Evolutionary conservation across 2,113 vertebrate species (phyloP).

Genomic region (Esox niger): DNA sequence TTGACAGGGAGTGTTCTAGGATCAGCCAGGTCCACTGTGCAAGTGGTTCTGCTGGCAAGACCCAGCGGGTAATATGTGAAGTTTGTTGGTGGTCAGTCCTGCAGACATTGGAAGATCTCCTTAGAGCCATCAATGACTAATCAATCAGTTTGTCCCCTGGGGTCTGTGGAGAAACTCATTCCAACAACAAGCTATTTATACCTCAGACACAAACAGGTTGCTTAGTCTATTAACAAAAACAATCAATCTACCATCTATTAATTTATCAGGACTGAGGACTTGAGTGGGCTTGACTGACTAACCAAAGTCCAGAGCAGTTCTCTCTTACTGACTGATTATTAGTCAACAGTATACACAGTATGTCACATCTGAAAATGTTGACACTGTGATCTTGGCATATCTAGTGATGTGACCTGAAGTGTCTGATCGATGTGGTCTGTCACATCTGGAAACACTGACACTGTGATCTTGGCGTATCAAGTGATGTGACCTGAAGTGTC

Average conservation of each 20-base stretch:
- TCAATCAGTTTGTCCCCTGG: conserved; percentile 71
- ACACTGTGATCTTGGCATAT: no score
- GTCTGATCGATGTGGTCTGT: no score
- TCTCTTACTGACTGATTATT: no score
- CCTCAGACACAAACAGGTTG: background rate
- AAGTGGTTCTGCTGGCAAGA: background rate
- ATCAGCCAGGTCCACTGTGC: conserved; percentile 42
- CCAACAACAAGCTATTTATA: background rate
- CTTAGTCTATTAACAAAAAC: background rate
- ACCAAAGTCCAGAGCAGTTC: conserved; percentile 18
- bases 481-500: no score
- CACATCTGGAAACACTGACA: no score
- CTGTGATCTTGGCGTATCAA: no score
- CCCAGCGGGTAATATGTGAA: background rate
- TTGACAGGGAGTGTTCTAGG: conserved; percentile 1
- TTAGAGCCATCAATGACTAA: conserved; percentile 68
- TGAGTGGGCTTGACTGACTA: conserved; percentile 46
- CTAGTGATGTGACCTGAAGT: no score
- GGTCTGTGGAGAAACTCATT: conserved; percentile 21
- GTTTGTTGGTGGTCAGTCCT: conserved; percentile 52
- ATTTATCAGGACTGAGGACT: conserved; percentile 52
- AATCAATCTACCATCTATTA: conserved; percentile 1
- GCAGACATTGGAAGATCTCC: conserved; percentile 51
- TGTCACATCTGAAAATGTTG: no score
- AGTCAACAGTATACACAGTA: no score